A percentile compares a stretch with the other conserved stretches of the same genome.
phyloP scores from a whole-genome alignment of 2,113 vertebrate genomes.

The Rissa tridactyla region DNA sequence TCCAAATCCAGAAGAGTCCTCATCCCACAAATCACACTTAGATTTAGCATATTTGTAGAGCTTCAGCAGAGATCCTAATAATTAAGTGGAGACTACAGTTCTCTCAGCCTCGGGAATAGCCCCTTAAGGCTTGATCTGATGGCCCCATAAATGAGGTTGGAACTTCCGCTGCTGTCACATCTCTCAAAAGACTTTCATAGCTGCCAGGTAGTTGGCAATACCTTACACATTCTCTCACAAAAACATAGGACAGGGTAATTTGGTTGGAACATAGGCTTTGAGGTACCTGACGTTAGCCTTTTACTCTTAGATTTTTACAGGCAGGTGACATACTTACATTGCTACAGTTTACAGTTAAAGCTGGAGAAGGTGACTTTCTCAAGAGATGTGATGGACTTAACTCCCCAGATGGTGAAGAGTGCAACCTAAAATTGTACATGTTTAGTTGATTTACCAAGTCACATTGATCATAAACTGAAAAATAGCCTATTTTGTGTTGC shows the following conservation, averaged over 20 bases:
- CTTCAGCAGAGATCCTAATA: background rate
- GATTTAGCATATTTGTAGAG: background rate
- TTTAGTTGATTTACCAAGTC: background rate
- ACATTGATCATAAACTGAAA: background rate
- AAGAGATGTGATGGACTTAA: constrained; percentile 77
- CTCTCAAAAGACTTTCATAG: background rate
- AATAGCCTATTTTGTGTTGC: background rate
- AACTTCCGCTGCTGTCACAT: background rate
- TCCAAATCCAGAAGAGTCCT: background rate
- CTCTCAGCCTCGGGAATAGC: background rate
- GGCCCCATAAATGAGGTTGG: background rate
- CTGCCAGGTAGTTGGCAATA: background rate
- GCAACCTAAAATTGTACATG: constrained; percentile 74
- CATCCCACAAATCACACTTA: background rate
- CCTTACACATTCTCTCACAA: background rate
- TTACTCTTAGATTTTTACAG: background rate
- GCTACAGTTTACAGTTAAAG: constrained; percentile 68
- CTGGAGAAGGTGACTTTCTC: constrained; percentile 78
- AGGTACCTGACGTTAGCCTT: background rate
- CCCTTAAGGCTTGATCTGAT: background rate
- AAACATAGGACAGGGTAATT: background rate
- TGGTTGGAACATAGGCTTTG: background rate
- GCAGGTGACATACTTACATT: constrained; percentile 73
- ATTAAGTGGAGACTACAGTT: background rate
- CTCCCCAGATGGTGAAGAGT: constrained; percentile 82